Evolutionary conservation across 2,888 invertebrate genomes (phyloP), one percentile per base, ranked within the genome.

Genomic region (Seira musarum): DNA sequence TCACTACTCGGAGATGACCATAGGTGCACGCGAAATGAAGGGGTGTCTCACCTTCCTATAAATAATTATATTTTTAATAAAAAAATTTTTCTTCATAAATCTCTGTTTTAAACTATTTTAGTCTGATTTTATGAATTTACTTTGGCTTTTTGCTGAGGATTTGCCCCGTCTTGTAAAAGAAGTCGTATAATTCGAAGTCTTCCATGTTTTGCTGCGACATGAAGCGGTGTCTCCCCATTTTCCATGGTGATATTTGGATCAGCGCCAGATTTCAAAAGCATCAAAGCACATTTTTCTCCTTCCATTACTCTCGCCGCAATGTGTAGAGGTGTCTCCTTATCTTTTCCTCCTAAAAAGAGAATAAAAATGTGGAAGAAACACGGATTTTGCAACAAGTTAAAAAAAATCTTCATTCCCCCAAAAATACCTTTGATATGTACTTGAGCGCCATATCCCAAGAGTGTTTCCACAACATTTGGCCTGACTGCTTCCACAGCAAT

Each of bases 181-280:
- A 98, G 92, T 85, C 94, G 90, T 69, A 97, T 91, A 6, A 98
- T 96, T 72, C 93, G 92, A 70, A 97, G 90, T 89, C 98, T 97
- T 0, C 99, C 99, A 87, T 94, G 93, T 86, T 95, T 93, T 0
- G 98, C 96, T n/a, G 84, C 84, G 5, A 99, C 96, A 88, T 99
- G 99, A 2, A 99, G 94, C 0, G 99, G 97, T 0, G 98, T 98
- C 90, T 98, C 96, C 1, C 98, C 98, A 89, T 98, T 97, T 89
- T 97, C 96, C 80, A 97, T 98, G 1, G 94, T 93, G 82, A 98
- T 93, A 90, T 99, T 99, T 0, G 98, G 96, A 80, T 97, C 95
- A 8, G 99, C 99, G 0, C 99, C 99, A 1, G 98, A 98, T 89
- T 99, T 99, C 49, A 99, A 90, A 83, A 99, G 90, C 98, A 99